Conservation (phyloP, 1,140 invertebrate genomes). For the Trinorchestia longiramus region DNA sequence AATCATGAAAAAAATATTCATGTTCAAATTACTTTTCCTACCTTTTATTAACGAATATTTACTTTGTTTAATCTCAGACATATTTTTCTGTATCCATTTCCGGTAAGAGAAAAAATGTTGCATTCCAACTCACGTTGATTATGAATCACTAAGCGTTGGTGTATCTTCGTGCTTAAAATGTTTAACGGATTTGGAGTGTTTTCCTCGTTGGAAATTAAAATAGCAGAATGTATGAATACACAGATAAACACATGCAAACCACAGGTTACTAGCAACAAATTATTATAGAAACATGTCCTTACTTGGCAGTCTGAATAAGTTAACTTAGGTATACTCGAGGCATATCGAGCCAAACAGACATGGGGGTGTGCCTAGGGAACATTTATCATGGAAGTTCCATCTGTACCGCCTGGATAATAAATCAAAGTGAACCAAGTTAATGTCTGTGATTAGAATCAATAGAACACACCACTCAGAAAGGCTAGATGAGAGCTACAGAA, state of each 20-base stretch:
- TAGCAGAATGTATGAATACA: not conserved
- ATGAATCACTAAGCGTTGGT: not conserved
- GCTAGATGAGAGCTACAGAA: constrained; percentile 43
- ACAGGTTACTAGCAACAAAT: not conserved
- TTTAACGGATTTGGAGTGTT: not conserved
- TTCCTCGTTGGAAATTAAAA: not conserved
- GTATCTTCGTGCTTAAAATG: not conserved
- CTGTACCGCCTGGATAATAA: constrained; percentile 1
- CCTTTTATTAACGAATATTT: not conserved
- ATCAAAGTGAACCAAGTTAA: constrained; percentile 45
- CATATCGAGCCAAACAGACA: not conserved
- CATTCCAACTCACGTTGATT: not conserved
- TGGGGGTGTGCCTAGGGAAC: not conserved
- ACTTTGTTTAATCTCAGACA: not conserved
- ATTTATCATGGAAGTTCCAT: constrained; percentile 23
- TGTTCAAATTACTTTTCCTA: not conserved
- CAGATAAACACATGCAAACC: not conserved
- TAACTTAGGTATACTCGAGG: not conserved
- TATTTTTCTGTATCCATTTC: not conserved
- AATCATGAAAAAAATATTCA: not conserved
- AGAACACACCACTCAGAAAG: constrained; percentile 45
- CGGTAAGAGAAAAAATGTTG: not conserved
- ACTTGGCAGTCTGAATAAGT: not conserved
- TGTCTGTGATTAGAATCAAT: constrained; percentile 50
- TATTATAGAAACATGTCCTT: not conserved